These are phyloP conservation scores for Actinopyga echinites DNA, from an alignment of 53 echinoderm and acorn worm genomes.

Conservation along the genomic window DNA sequence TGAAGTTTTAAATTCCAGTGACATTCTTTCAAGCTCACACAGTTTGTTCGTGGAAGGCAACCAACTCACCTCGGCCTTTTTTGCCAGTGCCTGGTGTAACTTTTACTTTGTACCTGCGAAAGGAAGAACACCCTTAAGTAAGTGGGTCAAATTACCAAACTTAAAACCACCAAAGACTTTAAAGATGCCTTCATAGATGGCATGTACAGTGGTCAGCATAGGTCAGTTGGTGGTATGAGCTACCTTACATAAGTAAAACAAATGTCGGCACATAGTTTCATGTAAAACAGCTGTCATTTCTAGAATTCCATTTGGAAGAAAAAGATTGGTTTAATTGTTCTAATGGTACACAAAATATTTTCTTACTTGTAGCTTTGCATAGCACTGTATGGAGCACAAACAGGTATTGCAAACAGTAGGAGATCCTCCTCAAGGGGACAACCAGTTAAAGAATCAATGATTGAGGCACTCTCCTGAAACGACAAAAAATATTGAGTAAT, in stretches of 20 bases:
- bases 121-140: neutral
- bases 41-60: neutral
- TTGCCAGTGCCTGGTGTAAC: constrained; percentile 91
- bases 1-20: too few relatives aligned
- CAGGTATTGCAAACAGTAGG: constrained; percentile 82
- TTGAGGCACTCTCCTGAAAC: constrained; percentile 78
- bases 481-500: neutral
- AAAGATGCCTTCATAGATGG: too few relatives aligned
- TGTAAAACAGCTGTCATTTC: too few relatives aligned
- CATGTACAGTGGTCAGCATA: too few relatives aligned
- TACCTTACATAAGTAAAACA: too few relatives aligned
- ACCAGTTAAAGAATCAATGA: constrained; percentile 84
- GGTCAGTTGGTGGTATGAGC: too few relatives aligned
- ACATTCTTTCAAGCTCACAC: neutral
- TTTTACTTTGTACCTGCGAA: constrained; percentile 87
- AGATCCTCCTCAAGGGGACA: constrained; percentile 80
- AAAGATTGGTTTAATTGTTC: too few relatives aligned
- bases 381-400: constrained; percentile 91
- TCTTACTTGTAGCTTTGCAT: constrained; percentile 99
- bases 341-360: too few relatives aligned
- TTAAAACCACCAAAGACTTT: too few relatives aligned
- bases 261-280: too few relatives aligned
- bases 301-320: too few relatives aligned
- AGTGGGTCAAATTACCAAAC: neutral
- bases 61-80: constrained; percentile 81